phyloP scores from a whole-genome alignment of 2,797 vertebrate genomes.

The Lacerta agilis region DNA sequence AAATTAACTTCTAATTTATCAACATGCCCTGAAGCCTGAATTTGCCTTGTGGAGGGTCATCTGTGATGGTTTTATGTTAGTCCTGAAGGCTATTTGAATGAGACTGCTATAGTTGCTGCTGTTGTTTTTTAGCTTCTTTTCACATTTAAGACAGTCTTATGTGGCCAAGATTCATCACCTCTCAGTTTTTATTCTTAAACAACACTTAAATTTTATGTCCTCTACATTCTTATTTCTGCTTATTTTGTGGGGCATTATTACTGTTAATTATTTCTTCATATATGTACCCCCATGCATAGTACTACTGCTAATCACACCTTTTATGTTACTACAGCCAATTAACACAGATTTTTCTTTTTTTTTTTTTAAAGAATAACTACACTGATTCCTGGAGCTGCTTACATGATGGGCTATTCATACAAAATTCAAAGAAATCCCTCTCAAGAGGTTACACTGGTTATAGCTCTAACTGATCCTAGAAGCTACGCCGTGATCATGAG shows the following conservation, averaged over 20 bases:
- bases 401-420: conserved; percentile 71
- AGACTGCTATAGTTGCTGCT: background rate
- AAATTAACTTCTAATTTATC: background rate
- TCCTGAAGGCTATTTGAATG: background rate
- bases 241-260: too few relatives aligned
- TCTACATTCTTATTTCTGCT: too few relatives aligned
- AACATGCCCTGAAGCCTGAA: background rate
- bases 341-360: conserved; percentile 34
- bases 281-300: too few relatives aligned
- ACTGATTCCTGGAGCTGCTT: conserved; percentile 62
- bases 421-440: conserved; percentile 70
- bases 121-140: too few relatives aligned
- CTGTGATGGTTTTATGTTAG: background rate
- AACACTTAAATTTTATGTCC: too few relatives aligned
- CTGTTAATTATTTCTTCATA: too few relatives aligned
- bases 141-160: too few relatives aligned
- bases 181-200: too few relatives aligned
- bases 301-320: too few relatives aligned
- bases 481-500: conserved; percentile 69
- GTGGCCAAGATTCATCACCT: too few relatives aligned
- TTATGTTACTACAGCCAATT: background rate
- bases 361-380: conserved; percentile 72
- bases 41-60: background rate
- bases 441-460: conserved; percentile 75
- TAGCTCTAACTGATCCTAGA: conserved; percentile 68